A percentile compares a stretch with the other conserved stretches of the same genome.
phyloP scores from a whole-genome alignment of 2,113 vertebrate genomes.

The Pterocles orientalis region DNA sequence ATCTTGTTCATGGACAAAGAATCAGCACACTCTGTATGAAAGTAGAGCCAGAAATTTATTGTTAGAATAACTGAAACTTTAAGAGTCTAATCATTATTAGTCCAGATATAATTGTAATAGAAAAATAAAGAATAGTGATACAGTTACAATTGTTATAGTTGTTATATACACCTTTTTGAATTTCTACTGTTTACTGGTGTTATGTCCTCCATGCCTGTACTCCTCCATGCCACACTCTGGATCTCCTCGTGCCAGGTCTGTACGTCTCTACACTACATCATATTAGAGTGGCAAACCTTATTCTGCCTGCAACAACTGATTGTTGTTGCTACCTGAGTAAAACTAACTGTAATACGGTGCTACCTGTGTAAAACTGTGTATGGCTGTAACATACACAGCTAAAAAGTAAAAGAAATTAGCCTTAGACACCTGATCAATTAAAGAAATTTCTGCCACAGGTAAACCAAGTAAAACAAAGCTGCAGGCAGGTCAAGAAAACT shows the following conservation, averaged over 20 bases:
- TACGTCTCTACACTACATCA: not conserved
- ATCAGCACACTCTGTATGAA: not conserved
- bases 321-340: not conserved
- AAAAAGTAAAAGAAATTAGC: not conserved
- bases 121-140: not conserved
- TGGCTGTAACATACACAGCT: not conserved
- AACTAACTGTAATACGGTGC: not conserved
- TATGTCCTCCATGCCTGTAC: fast-evolving
- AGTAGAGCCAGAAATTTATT: not conserved
- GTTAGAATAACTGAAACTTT: not conserved
- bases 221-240: not conserved
- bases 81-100: not conserved
- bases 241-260: not conserved
- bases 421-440: not conserved
- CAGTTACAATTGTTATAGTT: not conserved
- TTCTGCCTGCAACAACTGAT: not conserved
- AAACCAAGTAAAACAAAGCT: not conserved
- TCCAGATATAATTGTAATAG: not conserved
- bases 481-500: not conserved
- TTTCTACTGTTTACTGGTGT: not conserved
- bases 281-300: not conserved
- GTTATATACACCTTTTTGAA: not conserved
- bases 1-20: not conserved
- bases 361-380: not conserved
- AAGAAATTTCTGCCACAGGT: not conserved